phyloP scores from a whole-genome alignment of 53 echinoderm and acorn worm genomes.

The Luidia sarsii region DNA sequence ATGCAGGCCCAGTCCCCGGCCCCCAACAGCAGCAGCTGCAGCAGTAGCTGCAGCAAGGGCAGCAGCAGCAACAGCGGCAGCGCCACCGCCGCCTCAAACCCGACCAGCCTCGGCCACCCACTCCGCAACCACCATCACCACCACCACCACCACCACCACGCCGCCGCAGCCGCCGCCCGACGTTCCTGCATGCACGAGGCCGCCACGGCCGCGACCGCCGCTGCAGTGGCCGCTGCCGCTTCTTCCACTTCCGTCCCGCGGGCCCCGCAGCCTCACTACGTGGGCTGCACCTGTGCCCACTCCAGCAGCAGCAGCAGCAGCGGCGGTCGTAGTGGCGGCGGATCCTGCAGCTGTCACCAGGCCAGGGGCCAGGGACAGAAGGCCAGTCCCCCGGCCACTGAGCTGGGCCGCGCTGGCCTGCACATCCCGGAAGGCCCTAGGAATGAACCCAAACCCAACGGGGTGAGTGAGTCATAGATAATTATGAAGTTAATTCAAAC shows the following conservation, averaged over 20 bases:
- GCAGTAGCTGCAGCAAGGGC: not conserved
- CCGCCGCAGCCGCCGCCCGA: too few species aligned
- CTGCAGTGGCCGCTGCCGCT: too few species aligned
- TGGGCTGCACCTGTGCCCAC: too few species aligned
- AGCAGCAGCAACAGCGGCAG: too few species aligned
- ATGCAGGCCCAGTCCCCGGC: not conserved
- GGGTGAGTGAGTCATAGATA: slow-evolving; percentile 1
- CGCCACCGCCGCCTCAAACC: not conserved
- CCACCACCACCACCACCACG: slow-evolving; percentile 32
- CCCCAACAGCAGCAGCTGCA: not conserved
- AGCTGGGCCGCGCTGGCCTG: not conserved
- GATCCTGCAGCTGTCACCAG: slow-evolving; percentile 13
- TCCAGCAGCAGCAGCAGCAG: too few species aligned
- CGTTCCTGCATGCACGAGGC: slow-evolving; percentile 36
- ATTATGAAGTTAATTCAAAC: too few species aligned
- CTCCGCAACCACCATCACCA: slow-evolving; percentile 24
- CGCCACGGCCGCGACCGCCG: too few species aligned
- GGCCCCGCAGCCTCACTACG: slow-evolving; percentile 21
- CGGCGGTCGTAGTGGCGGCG: not conserved
- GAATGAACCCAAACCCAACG: slow-evolving; percentile 7
- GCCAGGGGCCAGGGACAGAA: not conserved
- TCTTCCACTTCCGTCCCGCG: too few species aligned
- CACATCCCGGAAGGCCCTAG: not conserved
- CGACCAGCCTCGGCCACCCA: not conserved
- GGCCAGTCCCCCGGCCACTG: not conserved